phyloP scores from a whole-genome alignment of 2,888 invertebrate genomes.

The Athetis lepigone region DNA sequence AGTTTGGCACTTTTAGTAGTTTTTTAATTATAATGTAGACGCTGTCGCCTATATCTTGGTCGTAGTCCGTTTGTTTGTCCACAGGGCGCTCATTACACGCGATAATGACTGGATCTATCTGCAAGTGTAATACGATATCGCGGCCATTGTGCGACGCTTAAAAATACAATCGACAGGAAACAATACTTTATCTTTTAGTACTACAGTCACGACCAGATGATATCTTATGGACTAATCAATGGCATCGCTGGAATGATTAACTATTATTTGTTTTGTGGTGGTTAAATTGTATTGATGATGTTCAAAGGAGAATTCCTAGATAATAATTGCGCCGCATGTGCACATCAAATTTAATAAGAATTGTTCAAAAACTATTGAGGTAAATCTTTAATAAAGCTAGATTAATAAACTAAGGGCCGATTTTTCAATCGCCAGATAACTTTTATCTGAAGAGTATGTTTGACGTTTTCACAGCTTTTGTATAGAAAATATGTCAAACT shows the following conservation, averaged over 20 bases:
- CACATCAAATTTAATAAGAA: not conserved
- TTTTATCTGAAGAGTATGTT: too few species aligned
- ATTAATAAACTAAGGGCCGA: too few species aligned
- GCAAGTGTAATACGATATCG: constrained; percentile 77
- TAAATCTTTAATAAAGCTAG: too few species aligned
- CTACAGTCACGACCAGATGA: constrained; percentile 51
- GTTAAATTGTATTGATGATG: constrained; percentile 12
- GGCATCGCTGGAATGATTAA: constrained; percentile 36
- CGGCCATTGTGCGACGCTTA: constrained; percentile 59
- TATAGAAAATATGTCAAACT: too few species aligned
- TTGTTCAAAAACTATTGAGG: too few species aligned
- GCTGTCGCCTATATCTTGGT: constrained; percentile 32
- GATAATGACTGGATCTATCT: constrained; percentile 79
- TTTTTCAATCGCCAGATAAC: too few species aligned
- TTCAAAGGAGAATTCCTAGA: not conserved
- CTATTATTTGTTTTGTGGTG: constrained; percentile 37
- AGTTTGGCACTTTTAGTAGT: not conserved
- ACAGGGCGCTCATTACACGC: constrained; percentile 75
- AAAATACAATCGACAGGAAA: constrained; percentile 61
- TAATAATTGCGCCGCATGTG: not conserved
- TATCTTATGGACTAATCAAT: constrained; percentile 56
- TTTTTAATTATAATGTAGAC: constrained; percentile 6
- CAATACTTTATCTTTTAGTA: constrained; percentile 59
- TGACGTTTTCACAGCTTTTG: too few species aligned
- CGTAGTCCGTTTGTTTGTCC: constrained; percentile 50